Base-by-base conservation (phyloP, 2,888 invertebrate genomes). In the Epirrhoe alternata region DNA sequence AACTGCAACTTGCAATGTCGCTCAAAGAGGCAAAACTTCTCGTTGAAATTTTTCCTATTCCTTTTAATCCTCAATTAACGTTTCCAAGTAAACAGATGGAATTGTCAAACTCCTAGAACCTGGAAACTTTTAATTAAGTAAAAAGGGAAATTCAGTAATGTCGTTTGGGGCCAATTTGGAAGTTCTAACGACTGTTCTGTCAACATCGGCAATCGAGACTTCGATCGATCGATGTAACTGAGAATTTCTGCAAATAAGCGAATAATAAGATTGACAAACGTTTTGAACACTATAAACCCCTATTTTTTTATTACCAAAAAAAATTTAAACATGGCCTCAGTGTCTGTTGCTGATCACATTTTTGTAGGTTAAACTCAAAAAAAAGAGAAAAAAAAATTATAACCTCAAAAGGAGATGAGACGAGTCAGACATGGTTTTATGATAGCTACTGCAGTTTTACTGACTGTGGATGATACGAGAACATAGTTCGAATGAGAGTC, bases 111-210 rank as follows among this genome's bases (percentile, higher is more conserved):
- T 71, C 61, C 63, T 57, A 47, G 66, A 66, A 62, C 60, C 64
- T 57, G 73, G 68, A 79, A 90, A 90, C 83, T 90, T 89, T 89
- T 89, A 89, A 90, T 89, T 89, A 88, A 87, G 84, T 82, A 78
- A 82, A 80, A 81, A 83, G 82, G 81, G 78, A 82, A 84, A 80
- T 84, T 78, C 77, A 77, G 78, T 82, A 77, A 86, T 53, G 66
- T 82, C 85, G 84, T 80, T 85, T 81, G 74, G 80, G 73, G 80
- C 74, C 86, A 84, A 86, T 89, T 89, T 84, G 83, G 81, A 86
- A 90, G 85, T 89, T 88, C 82, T 82, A 85, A 86, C 88, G 83
- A 87, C 77, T 88, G 88, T 86, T 81, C 81, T 53, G 68, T 80
- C 79, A 81, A 77, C 77, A 77, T 72, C 69, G 70, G 64, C 51